Base-by-base conservation (phyloP, 35 echinoderm and acorn worm genomes). In the Nesometra sesokonis region DNA sequence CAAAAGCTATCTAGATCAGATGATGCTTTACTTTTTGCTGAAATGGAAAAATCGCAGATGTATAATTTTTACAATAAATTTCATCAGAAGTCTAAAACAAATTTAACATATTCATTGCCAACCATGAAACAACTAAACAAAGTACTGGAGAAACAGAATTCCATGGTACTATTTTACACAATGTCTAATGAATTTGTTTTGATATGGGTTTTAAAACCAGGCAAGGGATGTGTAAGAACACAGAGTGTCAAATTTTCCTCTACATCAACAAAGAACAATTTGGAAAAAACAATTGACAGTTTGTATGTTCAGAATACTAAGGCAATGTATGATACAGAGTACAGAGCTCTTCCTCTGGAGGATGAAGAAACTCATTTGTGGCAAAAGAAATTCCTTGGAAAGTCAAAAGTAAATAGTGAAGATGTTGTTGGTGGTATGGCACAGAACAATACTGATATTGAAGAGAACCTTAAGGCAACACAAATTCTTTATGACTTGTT, bases 151-250 rank as follows among this genome's bases (percentile, higher is more conserved):
- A 79, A 36, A 5, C 80, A 88, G 46, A 38, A 82, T 8, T 77
- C 40, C 40, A 34, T 86, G 27, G 93, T 94, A 38, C 13, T 94
- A 13, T 94, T 91, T 87, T 88, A 84, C 31, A 36, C 86, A 32
- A 36, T 94, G 13, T 85, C 89, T 34, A 79, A 91, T 57, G 78
- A 33, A 4, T 90, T 81, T 17, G 32, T 90, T 77, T 67, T 94
- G 3, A 81, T 77, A 30, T 94, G 89, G 89, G 89, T 94, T 29
- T 84, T 94, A 0, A 81, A 85, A 82, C 89, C 93, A 9, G 82
- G 80, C 31, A 67, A 94, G 82, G 93, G 93, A 31, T 90, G 89
- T 84, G 80, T 93, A 88, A 52, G 82, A 88, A 17, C 89, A 84
- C 13, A 78, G 85, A 0, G 57, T 29, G 23, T 86, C 77, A 23